Base-by-base conservation (phyloP, 2,113 vertebrate genomes). In the Turnix velox region DNA sequence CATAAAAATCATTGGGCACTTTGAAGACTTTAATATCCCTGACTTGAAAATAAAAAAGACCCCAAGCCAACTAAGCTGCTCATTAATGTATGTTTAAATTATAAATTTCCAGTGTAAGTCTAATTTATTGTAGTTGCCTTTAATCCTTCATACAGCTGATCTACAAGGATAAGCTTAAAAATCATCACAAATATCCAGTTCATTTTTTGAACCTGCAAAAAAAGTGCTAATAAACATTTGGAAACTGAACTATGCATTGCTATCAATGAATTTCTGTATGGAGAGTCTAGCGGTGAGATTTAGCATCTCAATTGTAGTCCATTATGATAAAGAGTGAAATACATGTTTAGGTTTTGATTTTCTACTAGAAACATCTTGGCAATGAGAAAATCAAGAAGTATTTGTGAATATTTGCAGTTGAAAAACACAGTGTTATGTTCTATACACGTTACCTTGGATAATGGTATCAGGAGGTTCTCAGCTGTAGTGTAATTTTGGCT, bases 1-100 rank as follows among this genome's bases (percentile, higher is more conserved):
- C 84, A 92, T 79, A 77, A 88, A 95, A 92, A 83, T 89, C 2
- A 1, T 48, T 54, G 91, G 80, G 43, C 62, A 51, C 79, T 97
- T 95, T 90, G 94, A 93, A 96, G 85, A 91, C 87, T 67, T 90
- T 97, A 93, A 75, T 93, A 66, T 96, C 92, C 85, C 33, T 93
- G 66, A 92, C 92, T 94, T 95, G 58, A 93, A 91, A 96, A 93
- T 93, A 87, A 93, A 86, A 93, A 86, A 63, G 67, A 80, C 76
- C 75, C 33, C 63, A 66, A 90, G 79, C 81, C 39, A 78, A 59
- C 54, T 73, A 49, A 75, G 62, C 78, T 89, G 71, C 78, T 94
- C 71, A 51, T 88, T 94, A 95, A 85, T 77, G 18, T 65, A 24
- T 91, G 46, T 91, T 94, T 93, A 84, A 95, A 79, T 91, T 87